Evolutionary conservation across 2,888 invertebrate species (phyloP), one percentile per base, ranked within the genome.

Genomic region (Chamaedrilus cognettii): DNA sequence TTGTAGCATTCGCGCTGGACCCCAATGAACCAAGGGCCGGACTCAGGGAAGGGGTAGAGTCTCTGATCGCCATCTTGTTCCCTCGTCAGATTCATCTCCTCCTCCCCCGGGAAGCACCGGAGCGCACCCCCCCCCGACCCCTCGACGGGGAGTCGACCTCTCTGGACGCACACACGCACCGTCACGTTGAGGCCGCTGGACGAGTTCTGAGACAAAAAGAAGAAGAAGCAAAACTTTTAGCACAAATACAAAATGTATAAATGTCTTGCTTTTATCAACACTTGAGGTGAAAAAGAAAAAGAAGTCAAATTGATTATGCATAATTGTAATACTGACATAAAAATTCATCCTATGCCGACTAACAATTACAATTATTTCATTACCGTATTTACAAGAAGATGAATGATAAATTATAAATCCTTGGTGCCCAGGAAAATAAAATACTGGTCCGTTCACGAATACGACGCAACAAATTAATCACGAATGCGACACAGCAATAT

Each of bases 11-110:
- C 90, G 60, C 91, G 84, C 58, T 88, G 87, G 70, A 93, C 84
- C 1, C 90, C 89, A 26, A 93, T 81, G 84, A 90, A 92, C 93
- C 94, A 95, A 49, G 85, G 85, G 0, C 94, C 94, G 34, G 90
- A 88, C 76, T 93, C 92, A 0, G 94, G 94, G 78, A 89, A 95
- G 0, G 94, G 94, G 60, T 89, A 87, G 51, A 89, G 88, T 62
- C 60, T 31, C 19, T 42, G 7, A n/a, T n/a, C n/a, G n/a, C n/a
- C n/a, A n/a, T n/a, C n/a, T n/a, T n/a, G n/a, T n/a, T n/a, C n/a
- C n/a, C n/a, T n/a, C n/a, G n/a, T n/a, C n/a, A n/a, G n/a, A n/a
- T n/a, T n/a, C 11, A 42, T 42, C 11, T 42, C 42, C 42, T 7
- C 42, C 7, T 42, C 19, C 5, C 42, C 1, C 11, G 11, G 11